These are phyloP conservation scores for Auanema freiburgensis DNA, from an alignment of 2,888 invertebrate species.

Conservation along the genomic window DNA sequence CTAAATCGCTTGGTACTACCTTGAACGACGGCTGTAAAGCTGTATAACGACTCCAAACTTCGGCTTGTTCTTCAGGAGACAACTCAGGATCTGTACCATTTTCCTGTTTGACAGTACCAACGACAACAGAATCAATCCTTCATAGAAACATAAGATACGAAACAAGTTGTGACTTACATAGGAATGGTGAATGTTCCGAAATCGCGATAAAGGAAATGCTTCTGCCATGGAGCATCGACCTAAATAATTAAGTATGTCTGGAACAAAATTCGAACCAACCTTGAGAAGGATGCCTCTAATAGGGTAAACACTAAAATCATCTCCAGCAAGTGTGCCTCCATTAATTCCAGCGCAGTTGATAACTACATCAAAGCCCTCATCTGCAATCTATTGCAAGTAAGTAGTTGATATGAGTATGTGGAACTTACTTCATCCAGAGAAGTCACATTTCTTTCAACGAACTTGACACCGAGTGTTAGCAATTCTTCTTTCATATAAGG, in stretches of 20 bases:
- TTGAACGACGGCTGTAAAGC: conserved; percentile 35
- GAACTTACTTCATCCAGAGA: conserved; percentile 31
- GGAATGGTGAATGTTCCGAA: conserved; percentile 47
- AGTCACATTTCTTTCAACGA: conserved; percentile 25
- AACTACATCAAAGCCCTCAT: conserved; percentile 54
- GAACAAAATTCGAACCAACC: conserved; percentile 5
- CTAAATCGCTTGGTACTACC: conserved; percentile 8
- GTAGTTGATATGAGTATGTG: neutral
- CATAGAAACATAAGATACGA: conserved; percentile 8
- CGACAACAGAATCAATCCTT: conserved; percentile 39
- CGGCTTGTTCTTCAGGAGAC: conserved; percentile 26
- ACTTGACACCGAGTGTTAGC: conserved; percentile 28
- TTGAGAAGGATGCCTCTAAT: conserved; percentile 32
- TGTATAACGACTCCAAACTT: conserved; percentile 31
- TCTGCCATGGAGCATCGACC: conserved; percentile 85
- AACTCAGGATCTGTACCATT: conserved; percentile 16
- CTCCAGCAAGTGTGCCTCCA: conserved; percentile 64
- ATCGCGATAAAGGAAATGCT: conserved; percentile 74
- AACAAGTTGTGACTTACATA: conserved; percentile 18
- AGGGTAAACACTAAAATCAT: conserved; percentile 53
- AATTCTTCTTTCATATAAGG: conserved; percentile 41
- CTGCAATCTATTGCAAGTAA: conserved; percentile 8
- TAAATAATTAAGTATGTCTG: conserved; percentile 53
- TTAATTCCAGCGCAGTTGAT: conserved; percentile 67
- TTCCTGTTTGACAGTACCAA: conserved; percentile 45